phyloP scores from a whole-genome alignment of 2,888 invertebrate genomes.

The Ditylenchus weischeri region DNA sequence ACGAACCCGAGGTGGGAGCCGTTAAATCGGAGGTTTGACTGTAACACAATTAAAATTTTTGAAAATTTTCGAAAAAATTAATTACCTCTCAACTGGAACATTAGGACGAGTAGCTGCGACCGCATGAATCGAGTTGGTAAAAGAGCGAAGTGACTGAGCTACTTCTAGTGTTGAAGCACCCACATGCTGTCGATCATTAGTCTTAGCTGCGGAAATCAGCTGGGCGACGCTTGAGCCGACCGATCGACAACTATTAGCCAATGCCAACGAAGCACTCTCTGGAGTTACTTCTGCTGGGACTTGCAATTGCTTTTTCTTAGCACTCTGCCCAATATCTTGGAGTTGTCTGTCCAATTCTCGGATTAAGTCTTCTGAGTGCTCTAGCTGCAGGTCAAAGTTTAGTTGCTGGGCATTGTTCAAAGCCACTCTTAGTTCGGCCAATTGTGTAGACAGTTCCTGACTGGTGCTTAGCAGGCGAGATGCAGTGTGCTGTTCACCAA shows the following conservation, averaged over 20 bases:
- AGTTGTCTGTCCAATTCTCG: slow-evolving; percentile 73
- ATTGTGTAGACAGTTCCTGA: slow-evolving; percentile 66
- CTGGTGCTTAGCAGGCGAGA: slow-evolving; percentile 58
- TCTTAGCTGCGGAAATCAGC: slow-evolving; percentile 78
- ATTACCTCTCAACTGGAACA: slow-evolving; percentile 30
- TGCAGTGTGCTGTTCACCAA: slow-evolving; percentile 66
- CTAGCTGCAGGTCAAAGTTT: slow-evolving; percentile 51
- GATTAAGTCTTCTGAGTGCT: slow-evolving; percentile 53
- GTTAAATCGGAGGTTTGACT: no score
- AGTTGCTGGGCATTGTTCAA: slow-evolving; percentile 69
- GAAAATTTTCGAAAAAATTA: slow-evolving; percentile 2
- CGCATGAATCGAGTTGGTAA: slow-evolving; percentile 44
- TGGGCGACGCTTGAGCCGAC: slow-evolving; percentile 77
- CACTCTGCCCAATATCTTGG: slow-evolving; percentile 56
- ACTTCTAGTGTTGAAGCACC: slow-evolving; percentile 53
- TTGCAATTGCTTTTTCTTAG: slow-evolving; percentile 54
- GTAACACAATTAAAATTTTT: no score
- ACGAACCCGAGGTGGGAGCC: no score
- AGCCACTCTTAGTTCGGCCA: slow-evolving; percentile 69
- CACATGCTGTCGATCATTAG: slow-evolving; percentile 73
- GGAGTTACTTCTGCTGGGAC: slow-evolving; percentile 35
- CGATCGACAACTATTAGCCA: slow-evolving; percentile 35
- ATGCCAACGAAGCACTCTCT: slow-evolving; percentile 30
- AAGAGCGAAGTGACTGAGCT: slow-evolving; percentile 47
- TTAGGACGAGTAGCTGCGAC: slow-evolving; percentile 45